Conservation (phyloP, 2,113 vertebrate genomes). For the Arenaria interpres region DNA sequence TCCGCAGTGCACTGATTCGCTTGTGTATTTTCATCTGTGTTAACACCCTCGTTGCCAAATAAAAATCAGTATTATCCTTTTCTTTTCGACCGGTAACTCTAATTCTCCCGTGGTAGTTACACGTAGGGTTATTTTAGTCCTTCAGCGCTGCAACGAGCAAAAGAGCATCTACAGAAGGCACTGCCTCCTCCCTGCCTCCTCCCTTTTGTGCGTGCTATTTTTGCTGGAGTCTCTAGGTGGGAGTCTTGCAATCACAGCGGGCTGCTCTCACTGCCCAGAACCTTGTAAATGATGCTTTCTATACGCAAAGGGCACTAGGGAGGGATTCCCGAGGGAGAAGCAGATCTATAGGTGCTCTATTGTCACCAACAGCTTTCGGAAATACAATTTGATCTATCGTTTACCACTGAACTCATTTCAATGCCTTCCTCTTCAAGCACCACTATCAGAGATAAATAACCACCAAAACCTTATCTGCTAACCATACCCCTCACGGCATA, state of each 20-base stretch:
- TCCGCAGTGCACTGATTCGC: background rate
- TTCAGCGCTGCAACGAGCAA: background rate
- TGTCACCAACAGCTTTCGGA: background rate
- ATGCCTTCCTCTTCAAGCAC: background rate
- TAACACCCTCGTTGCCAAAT: conserved; percentile 18
- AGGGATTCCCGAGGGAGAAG: background rate
- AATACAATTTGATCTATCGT: accelerated
- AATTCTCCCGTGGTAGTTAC: background rate
- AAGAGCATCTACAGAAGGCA: background rate
- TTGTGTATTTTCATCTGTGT: conserved; percentile 23
- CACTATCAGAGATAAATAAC: background rate
- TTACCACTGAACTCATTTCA: background rate
- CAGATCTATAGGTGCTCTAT: accelerated
- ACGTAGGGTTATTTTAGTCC: background rate
- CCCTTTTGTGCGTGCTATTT: background rate
- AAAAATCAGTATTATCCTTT: background rate
- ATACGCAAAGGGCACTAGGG: accelerated
- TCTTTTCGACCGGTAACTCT: background rate
- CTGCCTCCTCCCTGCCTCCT: background rate
- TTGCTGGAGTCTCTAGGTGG: background rate
- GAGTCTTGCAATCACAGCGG: background rate
- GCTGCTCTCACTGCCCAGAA: background rate
- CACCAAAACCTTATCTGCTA: background rate
- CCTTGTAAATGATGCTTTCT: background rate
- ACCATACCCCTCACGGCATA: background rate